These are phyloP conservation scores for Liolophura sinensis DNA, from an alignment of 1,140 invertebrate species.

Conservation along the genomic window DNA sequence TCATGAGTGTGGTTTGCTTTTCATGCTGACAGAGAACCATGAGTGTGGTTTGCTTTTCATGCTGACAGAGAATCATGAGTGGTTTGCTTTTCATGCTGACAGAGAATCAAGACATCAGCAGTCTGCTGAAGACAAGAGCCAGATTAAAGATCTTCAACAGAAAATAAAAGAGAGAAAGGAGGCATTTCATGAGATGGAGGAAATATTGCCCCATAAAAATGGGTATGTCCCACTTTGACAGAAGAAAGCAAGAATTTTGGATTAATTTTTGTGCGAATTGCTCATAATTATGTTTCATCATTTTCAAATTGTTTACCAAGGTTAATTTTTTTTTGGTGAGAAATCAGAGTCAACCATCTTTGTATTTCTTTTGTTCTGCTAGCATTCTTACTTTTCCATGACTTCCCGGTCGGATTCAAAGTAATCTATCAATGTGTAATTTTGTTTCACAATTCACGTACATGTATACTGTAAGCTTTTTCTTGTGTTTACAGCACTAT, in stretches of 20 bases:
- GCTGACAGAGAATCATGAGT: too few species aligned
- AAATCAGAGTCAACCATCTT: background rate
- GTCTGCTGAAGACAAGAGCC: constrained; percentile 32
- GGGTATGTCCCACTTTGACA: constrained; percentile 45
- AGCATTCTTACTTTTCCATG: too few species aligned
- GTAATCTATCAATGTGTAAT: too few species aligned
- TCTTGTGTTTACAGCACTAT: background rate
- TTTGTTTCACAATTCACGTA: too few species aligned
- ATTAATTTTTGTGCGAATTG: constrained; percentile 77
- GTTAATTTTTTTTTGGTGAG: too few species aligned
- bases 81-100: too few species aligned
- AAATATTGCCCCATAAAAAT: constrained; percentile 57
- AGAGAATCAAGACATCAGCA: constrained; percentile 4
- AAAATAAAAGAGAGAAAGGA: constrained; percentile 49
- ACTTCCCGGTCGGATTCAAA: too few species aligned
- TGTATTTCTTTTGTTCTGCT: too few species aligned
- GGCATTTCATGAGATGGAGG: constrained; percentile 56
- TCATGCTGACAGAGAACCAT: too few species aligned
- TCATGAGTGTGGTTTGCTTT: too few species aligned
- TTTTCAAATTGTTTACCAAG: background rate
- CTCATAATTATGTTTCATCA: constrained; percentile 71
- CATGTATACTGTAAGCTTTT: too few species aligned
- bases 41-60: too few species aligned
- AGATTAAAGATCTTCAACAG: constrained; percentile 34
- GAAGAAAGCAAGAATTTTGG: constrained; percentile 12